Conservation (phyloP, 2,113 vertebrate species). For the Salminus brasiliensis region DNA sequence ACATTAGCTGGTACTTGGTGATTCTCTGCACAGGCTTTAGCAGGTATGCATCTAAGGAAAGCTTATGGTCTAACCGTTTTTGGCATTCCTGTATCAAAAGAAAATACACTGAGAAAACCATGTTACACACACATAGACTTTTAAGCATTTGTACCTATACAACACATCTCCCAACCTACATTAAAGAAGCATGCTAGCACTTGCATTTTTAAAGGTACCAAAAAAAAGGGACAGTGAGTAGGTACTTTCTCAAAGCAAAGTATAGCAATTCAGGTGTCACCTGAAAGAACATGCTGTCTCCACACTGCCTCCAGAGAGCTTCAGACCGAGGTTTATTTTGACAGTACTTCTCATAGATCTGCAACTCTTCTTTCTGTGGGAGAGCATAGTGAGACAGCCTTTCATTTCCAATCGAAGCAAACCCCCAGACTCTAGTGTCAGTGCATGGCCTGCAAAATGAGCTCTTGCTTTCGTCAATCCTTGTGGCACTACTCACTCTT, state of each 20-base stretch:
- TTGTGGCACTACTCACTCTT: constrained; percentile 79
- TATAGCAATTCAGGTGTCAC: constrained; percentile 59
- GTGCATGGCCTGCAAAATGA: background rate
- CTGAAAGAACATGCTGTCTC: constrained; percentile 91
- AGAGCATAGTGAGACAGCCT: constrained; percentile 16
- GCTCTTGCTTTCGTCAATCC: background rate
- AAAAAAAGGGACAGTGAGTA: background rate
- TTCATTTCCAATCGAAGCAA: constrained; percentile 33
- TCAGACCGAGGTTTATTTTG: constrained; percentile 94
- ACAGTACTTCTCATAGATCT: constrained; percentile 95
- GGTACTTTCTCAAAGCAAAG: background rate
- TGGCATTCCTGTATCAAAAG: constrained; percentile 79
- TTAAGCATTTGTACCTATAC: background rate
- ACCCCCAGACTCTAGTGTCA: constrained; percentile 13
- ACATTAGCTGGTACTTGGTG: constrained; percentile 89
- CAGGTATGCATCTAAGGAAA: constrained; percentile 89
- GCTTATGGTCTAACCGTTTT: constrained; percentile 89
- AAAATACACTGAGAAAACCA: background rate
- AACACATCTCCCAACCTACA: background rate
- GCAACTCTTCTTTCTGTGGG: constrained; percentile 90
- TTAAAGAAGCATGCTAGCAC: background rate
- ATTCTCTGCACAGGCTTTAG: constrained; percentile 92
- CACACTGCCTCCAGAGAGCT: constrained; percentile 92
- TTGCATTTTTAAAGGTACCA: background rate
- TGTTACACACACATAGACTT: background rate